Evolutionary conservation across 2,888 invertebrate genomes (phyloP).

Genomic region (Halictus ligatus): DNA sequence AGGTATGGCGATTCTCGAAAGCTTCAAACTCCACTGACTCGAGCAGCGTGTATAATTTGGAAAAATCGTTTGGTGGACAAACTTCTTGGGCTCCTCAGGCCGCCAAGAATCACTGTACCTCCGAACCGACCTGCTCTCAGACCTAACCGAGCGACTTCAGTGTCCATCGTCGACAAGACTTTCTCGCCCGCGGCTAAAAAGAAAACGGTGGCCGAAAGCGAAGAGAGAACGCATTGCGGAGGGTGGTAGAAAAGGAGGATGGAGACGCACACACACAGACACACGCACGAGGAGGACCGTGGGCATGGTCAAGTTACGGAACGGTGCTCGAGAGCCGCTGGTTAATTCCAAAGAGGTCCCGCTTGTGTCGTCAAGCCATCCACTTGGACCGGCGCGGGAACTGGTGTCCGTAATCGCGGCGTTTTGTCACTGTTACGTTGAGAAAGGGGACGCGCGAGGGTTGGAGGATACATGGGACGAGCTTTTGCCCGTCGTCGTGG

Average conservation of each 20-base stretch:
- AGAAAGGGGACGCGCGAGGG: conserved; percentile 35
- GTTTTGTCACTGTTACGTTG: conserved; percentile 78
- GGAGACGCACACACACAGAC: not conserved
- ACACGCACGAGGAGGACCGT: not conserved
- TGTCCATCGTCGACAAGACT: not conserved
- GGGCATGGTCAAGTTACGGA: conserved; percentile 44
- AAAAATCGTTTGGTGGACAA: not conserved
- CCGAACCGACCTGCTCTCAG: not conserved
- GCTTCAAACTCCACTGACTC: no score
- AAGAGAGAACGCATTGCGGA: conserved; percentile 1
- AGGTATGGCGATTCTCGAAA: no score
- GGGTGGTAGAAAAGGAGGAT: not conserved
- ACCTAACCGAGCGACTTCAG: not conserved
- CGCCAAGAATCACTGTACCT: not conserved
- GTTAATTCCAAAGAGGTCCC: conserved; percentile 80
- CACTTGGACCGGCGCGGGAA: conserved; percentile 69
- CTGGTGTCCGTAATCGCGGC: conserved; percentile 77
- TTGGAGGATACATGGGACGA: conserved; percentile 33
- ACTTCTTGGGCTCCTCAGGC: not conserved
- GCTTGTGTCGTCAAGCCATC: conserved; percentile 76
- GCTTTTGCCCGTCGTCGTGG: not conserved
- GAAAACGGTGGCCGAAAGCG: not conserved
- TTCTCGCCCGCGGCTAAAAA: conserved; percentile 3
- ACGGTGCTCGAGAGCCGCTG: conserved; percentile 67
- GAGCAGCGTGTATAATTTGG: no score